phyloP scores from a whole-genome alignment of 2,888 invertebrate genomes.

The Cerastis leucographa region DNA sequence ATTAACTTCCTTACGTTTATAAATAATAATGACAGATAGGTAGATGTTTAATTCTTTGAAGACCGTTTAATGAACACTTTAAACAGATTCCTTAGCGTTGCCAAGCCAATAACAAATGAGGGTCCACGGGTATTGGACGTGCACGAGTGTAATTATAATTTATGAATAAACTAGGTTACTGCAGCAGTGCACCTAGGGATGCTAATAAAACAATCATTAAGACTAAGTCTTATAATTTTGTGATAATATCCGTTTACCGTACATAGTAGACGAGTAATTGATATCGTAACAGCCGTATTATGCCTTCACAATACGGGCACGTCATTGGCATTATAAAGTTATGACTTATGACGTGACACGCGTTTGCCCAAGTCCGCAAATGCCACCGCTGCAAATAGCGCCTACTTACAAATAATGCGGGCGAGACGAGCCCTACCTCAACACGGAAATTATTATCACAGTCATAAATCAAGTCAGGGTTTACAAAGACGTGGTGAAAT shows the following conservation, averaged over 20 bases:
- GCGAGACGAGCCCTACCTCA: constrained; percentile 83
- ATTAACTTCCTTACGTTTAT: constrained; percentile 11
- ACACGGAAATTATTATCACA: constrained; percentile 85
- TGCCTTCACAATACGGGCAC: constrained; percentile 61
- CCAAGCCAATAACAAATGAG: constrained; percentile 34
- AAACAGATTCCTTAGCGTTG: constrained; percentile 47
- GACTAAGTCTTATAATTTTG: constrained; percentile 17
- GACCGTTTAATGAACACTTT: constrained; percentile 36
- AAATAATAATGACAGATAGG: constrained; percentile 28
- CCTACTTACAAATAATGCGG: constrained; percentile 76
- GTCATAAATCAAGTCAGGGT: constrained; percentile 80
- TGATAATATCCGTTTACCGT: constrained; percentile 16
- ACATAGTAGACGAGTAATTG: constrained; percentile 33
- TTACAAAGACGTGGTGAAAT: constrained; percentile 77
- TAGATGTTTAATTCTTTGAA: constrained; percentile 37
- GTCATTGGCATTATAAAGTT: constrained; percentile 67
- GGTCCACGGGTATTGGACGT: neutral
- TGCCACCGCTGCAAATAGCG: constrained; percentile 76
- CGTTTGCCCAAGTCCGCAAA: constrained; percentile 73
- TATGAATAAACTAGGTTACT: constrained; percentile 29
- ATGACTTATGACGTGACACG: constrained; percentile 68
- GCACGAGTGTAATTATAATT: constrained; percentile 10
- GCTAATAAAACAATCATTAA: constrained; percentile 24
- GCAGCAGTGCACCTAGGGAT: neutral
- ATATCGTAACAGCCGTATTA: constrained; percentile 38